Evolutionary conservation across 2,888 invertebrate genomes (phyloP).

Genomic region (Argyra leucocephala): DNA sequence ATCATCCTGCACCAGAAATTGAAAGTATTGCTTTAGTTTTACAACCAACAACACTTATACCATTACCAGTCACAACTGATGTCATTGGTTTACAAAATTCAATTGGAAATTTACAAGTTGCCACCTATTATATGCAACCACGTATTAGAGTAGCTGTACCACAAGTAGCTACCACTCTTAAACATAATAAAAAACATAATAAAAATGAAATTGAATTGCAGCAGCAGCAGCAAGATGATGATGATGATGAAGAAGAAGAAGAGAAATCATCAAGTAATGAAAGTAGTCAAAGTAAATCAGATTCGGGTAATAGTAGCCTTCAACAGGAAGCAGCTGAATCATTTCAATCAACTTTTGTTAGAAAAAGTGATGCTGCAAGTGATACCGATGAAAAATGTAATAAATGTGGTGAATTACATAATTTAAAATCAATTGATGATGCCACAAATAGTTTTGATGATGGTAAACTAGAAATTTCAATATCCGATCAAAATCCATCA

Average conservation of each 20-base stretch:
- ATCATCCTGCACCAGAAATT: conserved; percentile 27
- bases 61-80: conserved; percentile 40
- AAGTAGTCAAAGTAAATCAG: not conserved
- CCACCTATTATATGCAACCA: conserved; percentile 38
- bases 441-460: conserved; percentile 20
- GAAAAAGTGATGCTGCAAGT: conserved; percentile 20
- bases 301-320: conserved; percentile 17
- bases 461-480: not conserved
- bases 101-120: conserved; percentile 41
- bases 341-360: conserved; percentile 4
- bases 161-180: not conserved
- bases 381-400: conserved; percentile 20
- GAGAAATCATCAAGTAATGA: not conserved
- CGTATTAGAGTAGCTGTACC: not conserved
- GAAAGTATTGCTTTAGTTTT: conserved; percentile 42
- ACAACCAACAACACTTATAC: conserved; percentile 41
- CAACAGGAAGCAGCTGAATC: not conserved
- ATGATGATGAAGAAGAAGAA: not conserved
- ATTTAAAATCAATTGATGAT: conserved; percentile 12
- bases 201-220: too few relatives aligned
- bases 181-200: not conserved
- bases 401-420: conserved; percentile 24
- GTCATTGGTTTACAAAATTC: conserved; percentile 40
- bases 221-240: too few relatives aligned
- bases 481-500: conserved; percentile 13